Evolutionary conservation across 2,113 vertebrate genomes (phyloP).

Genomic region (Psophia crepitans): DNA sequence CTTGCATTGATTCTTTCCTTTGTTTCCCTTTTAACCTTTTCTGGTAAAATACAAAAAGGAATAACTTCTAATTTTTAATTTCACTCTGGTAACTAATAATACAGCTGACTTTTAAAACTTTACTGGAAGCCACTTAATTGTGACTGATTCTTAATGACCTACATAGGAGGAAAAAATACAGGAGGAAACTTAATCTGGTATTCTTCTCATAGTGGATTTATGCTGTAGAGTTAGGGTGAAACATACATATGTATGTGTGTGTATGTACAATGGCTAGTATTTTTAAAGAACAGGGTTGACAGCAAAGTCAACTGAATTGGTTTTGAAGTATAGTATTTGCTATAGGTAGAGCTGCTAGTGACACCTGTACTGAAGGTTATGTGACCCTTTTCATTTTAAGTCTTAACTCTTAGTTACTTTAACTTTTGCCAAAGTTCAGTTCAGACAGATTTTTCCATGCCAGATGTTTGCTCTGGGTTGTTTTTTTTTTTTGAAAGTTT

Average conservation of each 20-base stretch:
- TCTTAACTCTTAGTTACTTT: not conserved
- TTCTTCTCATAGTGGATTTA: not conserved
- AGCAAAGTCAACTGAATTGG: not conserved
- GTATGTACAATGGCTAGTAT: not conserved
- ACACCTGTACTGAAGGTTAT: not conserved
- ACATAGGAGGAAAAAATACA: not conserved
- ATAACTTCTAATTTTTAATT: not conserved
- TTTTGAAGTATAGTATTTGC: not conserved
- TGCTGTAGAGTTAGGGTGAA: not conserved
- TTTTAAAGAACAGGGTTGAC: not conserved
- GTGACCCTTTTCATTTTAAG: not conserved
- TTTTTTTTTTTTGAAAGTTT: not conserved
- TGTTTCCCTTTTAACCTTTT: not conserved
- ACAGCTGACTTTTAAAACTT: not conserved
- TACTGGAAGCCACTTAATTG: not conserved
- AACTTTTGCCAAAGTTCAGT: not conserved
- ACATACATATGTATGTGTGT: not conserved
- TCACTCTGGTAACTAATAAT: not conserved
- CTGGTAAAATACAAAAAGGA: not conserved
- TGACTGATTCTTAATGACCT: not conserved
- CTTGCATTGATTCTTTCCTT: not conserved
- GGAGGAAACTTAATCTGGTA: not conserved
- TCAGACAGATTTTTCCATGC: slow-evolving; percentile 4
- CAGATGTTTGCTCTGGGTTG: slow-evolving; percentile 13
- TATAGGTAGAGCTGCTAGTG: not conserved